These are phyloP conservation scores for Phyto melanocephala DNA, from an alignment of 2,888 invertebrate species.

Conservation along the genomic window DNA sequence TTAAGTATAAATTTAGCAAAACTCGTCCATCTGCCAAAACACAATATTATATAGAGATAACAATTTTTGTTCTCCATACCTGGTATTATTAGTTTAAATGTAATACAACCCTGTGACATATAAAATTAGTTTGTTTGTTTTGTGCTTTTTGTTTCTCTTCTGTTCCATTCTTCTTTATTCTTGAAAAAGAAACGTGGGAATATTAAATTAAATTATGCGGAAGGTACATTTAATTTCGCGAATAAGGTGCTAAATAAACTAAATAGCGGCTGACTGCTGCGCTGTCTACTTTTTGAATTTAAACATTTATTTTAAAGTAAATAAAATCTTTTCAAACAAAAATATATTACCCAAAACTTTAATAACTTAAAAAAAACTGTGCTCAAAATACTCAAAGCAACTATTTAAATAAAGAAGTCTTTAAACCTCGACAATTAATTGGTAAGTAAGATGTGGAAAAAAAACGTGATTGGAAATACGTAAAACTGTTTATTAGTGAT, in stretches of 20 bases:
- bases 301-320: conserved; percentile 14
- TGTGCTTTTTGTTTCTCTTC: not conserved
- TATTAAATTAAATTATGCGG: not conserved
- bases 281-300: conserved; percentile 35
- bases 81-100: too few species aligned
- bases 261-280: conserved; percentile 50
- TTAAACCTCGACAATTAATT: too few species aligned
- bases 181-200: not conserved
- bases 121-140: too few species aligned
- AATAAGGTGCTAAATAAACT: conserved; percentile 6
- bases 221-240: conserved; percentile 35
- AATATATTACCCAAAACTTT: not conserved
- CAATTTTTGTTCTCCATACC: too few species aligned
- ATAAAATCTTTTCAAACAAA: conserved; percentile 4
- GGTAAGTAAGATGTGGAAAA: too few species aligned
- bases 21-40: too few species aligned
- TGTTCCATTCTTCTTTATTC: not conserved
- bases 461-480: too few species aligned
- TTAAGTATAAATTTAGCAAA: too few species aligned
- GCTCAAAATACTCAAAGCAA: not conserved
- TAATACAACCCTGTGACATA: not conserved
- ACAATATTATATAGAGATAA: too few species aligned
- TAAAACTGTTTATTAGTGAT: too few species aligned
- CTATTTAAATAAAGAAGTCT: too few species aligned
- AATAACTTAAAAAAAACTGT: conserved; percentile 22